Evolutionary conservation across 2,113 vertebrate genomes (phyloP).

Genomic region (Sturnus vulgaris): DNA sequence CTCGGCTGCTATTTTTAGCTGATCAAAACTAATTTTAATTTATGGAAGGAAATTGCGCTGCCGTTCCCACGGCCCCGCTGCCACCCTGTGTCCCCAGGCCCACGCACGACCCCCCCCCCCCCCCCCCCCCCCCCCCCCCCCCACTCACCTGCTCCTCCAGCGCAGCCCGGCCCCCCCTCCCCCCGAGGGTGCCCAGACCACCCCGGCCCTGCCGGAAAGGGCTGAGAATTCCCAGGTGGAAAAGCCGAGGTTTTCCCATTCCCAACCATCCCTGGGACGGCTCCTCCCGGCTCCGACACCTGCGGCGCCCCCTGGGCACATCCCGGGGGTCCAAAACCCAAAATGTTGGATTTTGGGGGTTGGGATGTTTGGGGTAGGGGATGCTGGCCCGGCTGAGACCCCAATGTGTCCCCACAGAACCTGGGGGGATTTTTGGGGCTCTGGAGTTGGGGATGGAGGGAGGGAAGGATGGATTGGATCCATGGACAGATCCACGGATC

Average conservation of each 20-base stretch:
- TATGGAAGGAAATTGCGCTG: conserved; percentile 76
- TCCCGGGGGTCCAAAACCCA: fast-evolving
- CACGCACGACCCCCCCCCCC: conserved; percentile 50
- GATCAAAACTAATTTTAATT: conserved; percentile 71
- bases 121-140: conserved; percentile 52
- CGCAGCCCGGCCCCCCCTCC: too few species aligned
- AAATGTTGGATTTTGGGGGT: fast-evolving
- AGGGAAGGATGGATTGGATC: background rate
- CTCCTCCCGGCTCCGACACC: background rate
- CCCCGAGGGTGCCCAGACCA: conserved; percentile 22
- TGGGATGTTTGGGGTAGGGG: background rate
- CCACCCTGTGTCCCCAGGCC: conserved; percentile 50
- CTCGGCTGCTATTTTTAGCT: conserved; percentile 77
- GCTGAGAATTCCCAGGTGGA: background rate
- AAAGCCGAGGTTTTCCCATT: background rate
- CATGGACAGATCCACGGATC: background rate
- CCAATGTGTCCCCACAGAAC: fast-evolving
- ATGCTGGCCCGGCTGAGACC: fast-evolving
- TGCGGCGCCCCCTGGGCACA: fast-evolving
- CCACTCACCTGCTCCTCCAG: too few species aligned
- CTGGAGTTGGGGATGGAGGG: background rate
- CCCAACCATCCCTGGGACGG: background rate
- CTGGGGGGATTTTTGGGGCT: background rate
- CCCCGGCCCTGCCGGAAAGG: background rate
- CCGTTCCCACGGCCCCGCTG: conserved; percentile 83